A percentile compares a stretch with the other conserved stretches of the same genome.
phyloP scores from a whole-genome alignment of 2,888 invertebrate species.

The Empis livida region DNA sequence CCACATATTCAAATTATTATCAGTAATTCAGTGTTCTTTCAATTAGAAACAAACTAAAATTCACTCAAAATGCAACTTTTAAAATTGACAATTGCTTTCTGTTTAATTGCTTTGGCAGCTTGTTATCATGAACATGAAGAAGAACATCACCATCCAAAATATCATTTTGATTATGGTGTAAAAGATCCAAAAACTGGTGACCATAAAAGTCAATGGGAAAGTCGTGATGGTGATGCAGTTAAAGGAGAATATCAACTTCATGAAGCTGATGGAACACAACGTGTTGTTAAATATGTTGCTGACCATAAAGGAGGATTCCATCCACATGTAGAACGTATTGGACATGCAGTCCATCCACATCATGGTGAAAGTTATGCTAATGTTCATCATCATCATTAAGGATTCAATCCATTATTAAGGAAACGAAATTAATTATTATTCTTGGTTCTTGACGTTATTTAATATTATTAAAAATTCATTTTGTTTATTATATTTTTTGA shows the following conservation, averaged over 20 bases:
- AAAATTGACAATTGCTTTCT: too few relatives aligned
- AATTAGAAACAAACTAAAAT: too few relatives aligned
- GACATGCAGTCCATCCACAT: constrained; percentile 11
- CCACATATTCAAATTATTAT: too few relatives aligned
- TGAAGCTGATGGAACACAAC: constrained; percentile 12
- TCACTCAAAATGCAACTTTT: too few relatives aligned
- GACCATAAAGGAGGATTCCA: constrained; percentile 29
- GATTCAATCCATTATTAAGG: too few relatives aligned
- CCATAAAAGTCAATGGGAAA: constrained; percentile 38
- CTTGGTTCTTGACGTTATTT: too few relatives aligned
- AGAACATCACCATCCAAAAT: constrained; percentile 35
- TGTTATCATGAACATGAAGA: constrained; percentile 19
- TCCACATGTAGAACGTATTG: constrained; percentile 27
- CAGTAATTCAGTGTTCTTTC: too few relatives aligned
- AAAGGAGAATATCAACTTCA: constrained; percentile 21
- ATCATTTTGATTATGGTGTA: constrained; percentile 38
- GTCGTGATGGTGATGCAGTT: constrained; percentile 40
- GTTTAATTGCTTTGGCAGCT: too few relatives aligned
- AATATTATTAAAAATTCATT: too few relatives aligned
- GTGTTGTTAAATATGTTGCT: constrained; percentile 28
- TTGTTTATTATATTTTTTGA: too few relatives aligned
- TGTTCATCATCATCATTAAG: constrained; percentile 1
- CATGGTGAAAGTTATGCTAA: constrained; percentile 7
- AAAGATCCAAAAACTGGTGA: constrained; percentile 39
- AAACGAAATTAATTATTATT: too few relatives aligned